A percentile compares a stretch with the other conserved stretches of the same genome.
phyloP scores from a whole-genome alignment of 2,113 vertebrate species.

The Microcebus jonahi region DNA sequence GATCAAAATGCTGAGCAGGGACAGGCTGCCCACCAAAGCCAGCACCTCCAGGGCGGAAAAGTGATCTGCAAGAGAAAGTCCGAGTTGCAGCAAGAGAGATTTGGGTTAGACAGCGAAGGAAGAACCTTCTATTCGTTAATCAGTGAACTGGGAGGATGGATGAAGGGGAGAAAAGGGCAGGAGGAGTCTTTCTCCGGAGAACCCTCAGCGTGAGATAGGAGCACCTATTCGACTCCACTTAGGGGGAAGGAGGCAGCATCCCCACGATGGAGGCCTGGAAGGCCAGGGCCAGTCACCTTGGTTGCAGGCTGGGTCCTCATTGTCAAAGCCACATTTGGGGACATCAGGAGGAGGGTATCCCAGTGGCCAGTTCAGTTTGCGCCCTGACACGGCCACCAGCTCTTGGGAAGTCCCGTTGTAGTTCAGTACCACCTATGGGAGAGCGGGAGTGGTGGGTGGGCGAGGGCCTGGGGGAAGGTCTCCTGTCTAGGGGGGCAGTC shows the following conservation, averaged over 20 bases:
- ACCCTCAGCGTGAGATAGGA: background rate
- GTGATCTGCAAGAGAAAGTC: constrained; percentile 81
- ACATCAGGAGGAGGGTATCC: constrained; percentile 87
- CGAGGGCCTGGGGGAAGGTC: background rate
- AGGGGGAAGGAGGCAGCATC: too few relatives aligned
- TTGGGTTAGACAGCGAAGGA: background rate
- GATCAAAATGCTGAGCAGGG: constrained; percentile 88
- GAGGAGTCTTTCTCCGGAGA: background rate
- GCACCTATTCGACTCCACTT: background rate
- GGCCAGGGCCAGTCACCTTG: constrained; percentile 82
- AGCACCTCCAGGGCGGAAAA: constrained; percentile 92
- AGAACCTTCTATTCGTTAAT: background rate
- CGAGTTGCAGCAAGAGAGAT: background rate
- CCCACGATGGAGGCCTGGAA: background rate
- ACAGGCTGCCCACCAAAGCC: constrained; percentile 91
- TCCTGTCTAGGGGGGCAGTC: too few relatives aligned
- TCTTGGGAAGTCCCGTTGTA: constrained; percentile 91
- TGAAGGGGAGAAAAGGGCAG: background rate
- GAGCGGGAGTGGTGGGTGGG: background rate
- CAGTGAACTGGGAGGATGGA: background rate
- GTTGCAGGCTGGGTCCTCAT: constrained; percentile 86
- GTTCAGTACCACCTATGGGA: constrained; percentile 88
- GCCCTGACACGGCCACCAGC: constrained; percentile 84
- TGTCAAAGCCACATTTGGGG: constrained; percentile 92
- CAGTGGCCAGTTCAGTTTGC: constrained; percentile 89